A percentile compares a stretch with the other conserved stretches of the same genome.
These are phyloP conservation scores for Clarias magur DNA, from an alignment of 2,113 vertebrate genomes.

Conservation along the genomic window DNA sequence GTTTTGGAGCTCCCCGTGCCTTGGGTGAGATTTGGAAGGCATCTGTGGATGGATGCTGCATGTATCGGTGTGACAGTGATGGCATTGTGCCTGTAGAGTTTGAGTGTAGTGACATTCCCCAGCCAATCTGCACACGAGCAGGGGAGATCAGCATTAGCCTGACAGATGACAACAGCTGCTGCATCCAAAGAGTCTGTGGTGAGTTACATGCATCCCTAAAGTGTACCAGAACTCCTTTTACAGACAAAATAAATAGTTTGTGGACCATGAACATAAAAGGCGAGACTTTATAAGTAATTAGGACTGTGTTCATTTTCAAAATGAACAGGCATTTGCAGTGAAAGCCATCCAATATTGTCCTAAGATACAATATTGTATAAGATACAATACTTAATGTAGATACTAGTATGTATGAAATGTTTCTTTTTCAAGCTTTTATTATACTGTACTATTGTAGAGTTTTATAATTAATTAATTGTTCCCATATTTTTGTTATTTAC, in stretches of 20 bases:
- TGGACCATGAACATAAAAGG: neutral
- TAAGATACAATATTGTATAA: no score
- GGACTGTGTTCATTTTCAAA: neutral
- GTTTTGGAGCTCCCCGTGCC: constrained; percentile 78
- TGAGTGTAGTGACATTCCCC: constrained; percentile 73
- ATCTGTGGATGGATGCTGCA: constrained; percentile 84
- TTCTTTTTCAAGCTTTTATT: no score
- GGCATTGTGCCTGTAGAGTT: constrained; percentile 80
- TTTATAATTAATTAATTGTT: no score
- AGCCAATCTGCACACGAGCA: constrained; percentile 73
- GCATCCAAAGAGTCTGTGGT: constrained; percentile 87
- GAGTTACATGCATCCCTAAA: constrained; percentile 58
- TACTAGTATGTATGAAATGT: neutral
- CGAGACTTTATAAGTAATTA: neutral
- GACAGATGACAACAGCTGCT: constrained; percentile 83
- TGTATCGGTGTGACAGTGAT: constrained; percentile 87
- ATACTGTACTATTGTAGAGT: no score
- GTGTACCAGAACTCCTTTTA: neutral
- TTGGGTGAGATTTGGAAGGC: constrained; percentile 89
- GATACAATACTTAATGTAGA: neutral
- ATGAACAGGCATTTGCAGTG: neutral
- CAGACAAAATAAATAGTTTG: neutral
- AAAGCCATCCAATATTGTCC: neutral
- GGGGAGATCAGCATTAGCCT: constrained; percentile 83
- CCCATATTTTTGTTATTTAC: no score